Evolutionary conservation across 2,113 vertebrate genomes (phyloP), one percentile per base, ranked within the genome.

Genomic region (Spermophilus dauricus): DNA sequence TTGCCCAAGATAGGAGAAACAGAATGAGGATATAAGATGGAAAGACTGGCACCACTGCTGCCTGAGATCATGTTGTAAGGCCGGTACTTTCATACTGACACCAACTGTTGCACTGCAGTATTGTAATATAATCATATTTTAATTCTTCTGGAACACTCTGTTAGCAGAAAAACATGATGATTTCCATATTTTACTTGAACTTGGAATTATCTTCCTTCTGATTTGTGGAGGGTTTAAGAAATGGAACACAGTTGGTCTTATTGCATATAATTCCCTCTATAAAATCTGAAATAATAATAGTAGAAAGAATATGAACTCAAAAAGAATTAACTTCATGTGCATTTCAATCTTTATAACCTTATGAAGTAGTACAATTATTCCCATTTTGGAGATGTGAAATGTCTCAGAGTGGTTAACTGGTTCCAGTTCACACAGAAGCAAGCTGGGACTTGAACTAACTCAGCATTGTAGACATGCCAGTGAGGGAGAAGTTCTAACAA

Each of bases 281-380:
- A 94, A 91, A 70, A 89, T 73, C 17, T 73, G 26, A 93, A 67
- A 8, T n/a, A 85, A 86, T 13, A 63, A 86, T 13, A 56, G 37
- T 83, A 17, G 84, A 92, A 96, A 75, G 45, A 56, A 56, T 32
- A 5, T 51, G 85, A 75, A 82, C 4, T 75, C 17, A 72, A 12
- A 12, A 34, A 9, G 16, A 90, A 8, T n/a, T 37, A 80, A 53
- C 78, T 80, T 45, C 48, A 91, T 9, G 30, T 16, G 30, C 24
- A 75, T 67, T 53, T 85, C 37, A 56, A 4, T 58, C 28, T 92
- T 88, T 22, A 87, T 6, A 89, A 78, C 14, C 14, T 51, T 2
- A 22, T 4, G 4, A 72, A 82, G 8, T 67, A 81, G 34, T 58
- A 94, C 16, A 58, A 80, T 32, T 34, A 70, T 37, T 78, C 17